Evolutionary conservation across 2,113 vertebrate genomes (phyloP).

Genomic region (Burhinus bistriatus): DNA sequence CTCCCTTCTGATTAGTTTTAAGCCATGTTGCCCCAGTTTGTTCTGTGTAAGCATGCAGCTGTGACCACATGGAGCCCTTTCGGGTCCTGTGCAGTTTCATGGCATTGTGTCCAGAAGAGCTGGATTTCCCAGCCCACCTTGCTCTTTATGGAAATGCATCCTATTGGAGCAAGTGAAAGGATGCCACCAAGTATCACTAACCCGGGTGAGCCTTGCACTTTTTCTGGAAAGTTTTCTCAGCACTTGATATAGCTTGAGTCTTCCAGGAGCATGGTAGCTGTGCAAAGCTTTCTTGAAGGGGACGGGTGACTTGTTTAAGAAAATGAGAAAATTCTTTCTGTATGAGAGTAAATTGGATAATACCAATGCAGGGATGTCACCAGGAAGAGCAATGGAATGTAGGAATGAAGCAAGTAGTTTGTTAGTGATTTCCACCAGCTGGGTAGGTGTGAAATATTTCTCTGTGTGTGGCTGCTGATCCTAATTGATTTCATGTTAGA

Average conservation of each 20-base stretch:
- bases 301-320: background rate
- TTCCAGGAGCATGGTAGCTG: background rate
- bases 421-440: constrained; percentile 13
- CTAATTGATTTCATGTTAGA: constrained; percentile 44
- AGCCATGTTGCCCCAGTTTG: background rate
- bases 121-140: background rate
- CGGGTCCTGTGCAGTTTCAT: background rate
- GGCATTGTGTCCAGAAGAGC: background rate
- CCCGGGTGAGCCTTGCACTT: background rate
- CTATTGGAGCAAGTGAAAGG: background rate
- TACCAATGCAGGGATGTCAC: background rate
- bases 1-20: background rate
- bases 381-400: background rate
- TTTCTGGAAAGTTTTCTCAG: background rate
- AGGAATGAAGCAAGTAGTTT: background rate
- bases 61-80: background rate
- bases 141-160: background rate
- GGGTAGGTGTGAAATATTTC: constrained; percentile 11
- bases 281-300: background rate
- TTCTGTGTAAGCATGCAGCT: background rate
- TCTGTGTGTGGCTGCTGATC: constrained; percentile 37
- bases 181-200: background rate
- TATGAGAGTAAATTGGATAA: background rate
- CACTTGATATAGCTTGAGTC: background rate
- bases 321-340: background rate